Base-by-base conservation (phyloP, 1,140 invertebrate species). In the Drosophila sturtevanti region DNA sequence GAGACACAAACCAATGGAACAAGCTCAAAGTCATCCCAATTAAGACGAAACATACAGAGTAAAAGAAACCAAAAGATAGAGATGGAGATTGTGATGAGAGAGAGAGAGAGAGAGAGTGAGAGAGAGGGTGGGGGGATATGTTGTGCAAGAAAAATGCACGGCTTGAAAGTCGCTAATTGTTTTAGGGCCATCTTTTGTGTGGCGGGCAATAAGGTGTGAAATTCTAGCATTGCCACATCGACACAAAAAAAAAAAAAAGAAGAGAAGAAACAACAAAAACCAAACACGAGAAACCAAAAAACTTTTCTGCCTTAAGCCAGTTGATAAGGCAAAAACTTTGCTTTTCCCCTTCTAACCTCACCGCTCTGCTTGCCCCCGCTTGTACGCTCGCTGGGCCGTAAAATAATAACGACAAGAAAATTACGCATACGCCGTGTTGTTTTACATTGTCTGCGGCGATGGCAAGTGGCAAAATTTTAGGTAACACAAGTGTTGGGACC, bases 361-460 rank as follows among this genome's bases (percentile, higher is more conserved):
- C 2, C 16, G 6, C 7, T 18, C 5, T 11, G 6, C 37, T 34
- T n/a, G 27, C n/a, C 35, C 16, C 44, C 58, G 34, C 38, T 38
- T 22, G 16, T 21, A 68, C 54, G 60, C 41, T 68, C 38, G 74
- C 63, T 77, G 72, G 59, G 68, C 75, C 68, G 68, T 79, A 76
- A 79, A 76, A 76, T 79, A 79, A 75, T 79, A 79, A 75, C 72
- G 72, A 79, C 76, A 76, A 76, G 66, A 48, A 81, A 82, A 79
- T 82, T 87, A 77, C 82, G 76, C 82, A 87, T 82, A 79, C 82
- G 82, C 76, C 79, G 82, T 75, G 67, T 84, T 89, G 76, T 87
- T 66, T 87, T 81, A 81, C 81, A 68, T 65, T 78, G 67, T 78
- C 75, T 78, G 70, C 67, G 72, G 70, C 66, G 62, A 14, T 37